Percentiles rank a stretch among this genome's conserved stretches.
Conservation (phyloP, 2,888 invertebrate genomes). For the Yponomeuta evonymella region DNA sequence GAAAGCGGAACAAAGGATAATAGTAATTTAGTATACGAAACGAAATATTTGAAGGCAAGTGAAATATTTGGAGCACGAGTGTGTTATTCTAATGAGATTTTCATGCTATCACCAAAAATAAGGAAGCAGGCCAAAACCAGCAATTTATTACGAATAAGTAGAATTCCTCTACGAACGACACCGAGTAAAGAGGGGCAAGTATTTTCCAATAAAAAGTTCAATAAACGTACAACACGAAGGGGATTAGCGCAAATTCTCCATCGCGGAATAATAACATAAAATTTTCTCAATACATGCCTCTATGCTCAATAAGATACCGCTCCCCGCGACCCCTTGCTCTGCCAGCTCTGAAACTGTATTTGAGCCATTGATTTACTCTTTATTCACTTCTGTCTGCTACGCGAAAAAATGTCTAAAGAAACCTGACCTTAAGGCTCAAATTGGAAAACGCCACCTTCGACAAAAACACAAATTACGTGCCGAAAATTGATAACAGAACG, state of each 20-base stretch:
- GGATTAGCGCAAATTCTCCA: conserved; percentile 59
- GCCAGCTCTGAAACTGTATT: conserved; percentile 17
- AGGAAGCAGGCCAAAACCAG: neutral
- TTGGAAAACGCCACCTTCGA: neutral
- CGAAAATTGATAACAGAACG: conserved; percentile 1
- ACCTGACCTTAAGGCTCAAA: neutral
- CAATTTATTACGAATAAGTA: conserved; percentile 24
- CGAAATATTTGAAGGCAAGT: neutral
- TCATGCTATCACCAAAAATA: conserved; percentile 2
- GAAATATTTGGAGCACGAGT: conserved; percentile 1
- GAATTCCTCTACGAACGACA: conserved; percentile 30
- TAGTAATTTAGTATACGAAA: neutral
- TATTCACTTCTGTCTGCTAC: neutral
- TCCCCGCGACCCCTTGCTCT: conserved; percentile 19
- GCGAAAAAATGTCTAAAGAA: neutral
- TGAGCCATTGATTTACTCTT: conserved; percentile 25
- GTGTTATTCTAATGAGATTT: conserved; percentile 14
- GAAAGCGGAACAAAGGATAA: too few species aligned
- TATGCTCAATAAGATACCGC: conserved; percentile 34
- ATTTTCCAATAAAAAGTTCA: conserved; percentile 66
- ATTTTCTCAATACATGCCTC: conserved; percentile 61
- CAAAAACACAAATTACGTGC: conserved; percentile 6
- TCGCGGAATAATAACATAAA: conserved; percentile 64
- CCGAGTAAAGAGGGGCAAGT: conserved; percentile 39
- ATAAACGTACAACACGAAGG: conserved; percentile 56